Evolutionary conservation across 2,797 vertebrate genomes (phyloP).

Genomic region (Ambastaia sidthimunki): DNA sequence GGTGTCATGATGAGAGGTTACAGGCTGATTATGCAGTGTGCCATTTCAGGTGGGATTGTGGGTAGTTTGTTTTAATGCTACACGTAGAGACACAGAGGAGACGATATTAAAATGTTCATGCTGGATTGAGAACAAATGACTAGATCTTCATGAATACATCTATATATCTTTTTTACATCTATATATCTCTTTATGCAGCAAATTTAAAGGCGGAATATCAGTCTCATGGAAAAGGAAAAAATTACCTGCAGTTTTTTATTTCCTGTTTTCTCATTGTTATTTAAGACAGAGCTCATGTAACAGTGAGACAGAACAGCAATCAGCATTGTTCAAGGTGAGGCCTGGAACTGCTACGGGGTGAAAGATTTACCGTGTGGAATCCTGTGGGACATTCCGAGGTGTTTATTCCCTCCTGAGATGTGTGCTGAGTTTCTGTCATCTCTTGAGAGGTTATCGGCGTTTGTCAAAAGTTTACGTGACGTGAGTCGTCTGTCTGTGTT

Average conservation of each 20-base stretch:
- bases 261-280: not conserved
- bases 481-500: too few species aligned
- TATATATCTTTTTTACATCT: not conserved
- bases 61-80: slow-evolving; percentile 24
- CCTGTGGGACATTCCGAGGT: not conserved
- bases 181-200: not conserved
- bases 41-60: slow-evolving; percentile 17
- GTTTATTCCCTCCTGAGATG: too few species aligned
- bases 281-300: not conserved
- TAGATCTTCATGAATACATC: not conserved
- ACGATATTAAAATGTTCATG: not conserved
- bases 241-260: too few species aligned
- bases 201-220: slow-evolving; percentile 1
- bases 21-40: slow-evolving; percentile 26
- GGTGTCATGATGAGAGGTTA: slow-evolving; percentile 45
- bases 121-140: not conserved
- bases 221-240: not conserved
- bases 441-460: too few species aligned
- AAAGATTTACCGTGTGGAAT: not conserved
- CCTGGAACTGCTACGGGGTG: not conserved
- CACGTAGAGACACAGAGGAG: not conserved
- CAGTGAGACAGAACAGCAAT: not conserved
- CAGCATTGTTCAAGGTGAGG: not conserved
- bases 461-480: too few species aligned
- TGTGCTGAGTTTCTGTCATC: too few species aligned